Conservation (phyloP, 53 echinoderm and acorn worm species). For the Holothuria scabra region DNA sequence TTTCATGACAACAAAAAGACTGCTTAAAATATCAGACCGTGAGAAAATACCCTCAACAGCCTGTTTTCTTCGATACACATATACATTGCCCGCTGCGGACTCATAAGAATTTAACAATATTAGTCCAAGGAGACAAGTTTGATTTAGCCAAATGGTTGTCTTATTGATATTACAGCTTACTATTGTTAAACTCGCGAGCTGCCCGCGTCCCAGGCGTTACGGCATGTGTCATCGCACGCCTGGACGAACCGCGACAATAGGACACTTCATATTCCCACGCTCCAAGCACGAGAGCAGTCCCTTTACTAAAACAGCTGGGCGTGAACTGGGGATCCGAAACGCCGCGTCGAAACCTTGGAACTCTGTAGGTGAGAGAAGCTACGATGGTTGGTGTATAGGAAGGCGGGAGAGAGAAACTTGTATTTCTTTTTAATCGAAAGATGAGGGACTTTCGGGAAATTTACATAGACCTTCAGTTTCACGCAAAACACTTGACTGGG, state of each 20-base stretch:
- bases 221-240: slow-evolving; percentile 52
- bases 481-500: too few relatives aligned
- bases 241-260: slow-evolving; percentile 58
- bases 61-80: background rate
- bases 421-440: too few relatives aligned
- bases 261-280: slow-evolving; percentile 62
- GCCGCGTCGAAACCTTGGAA: slow-evolving; percentile 22
- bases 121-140: slow-evolving; percentile 23
- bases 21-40: slow-evolving; percentile 5
- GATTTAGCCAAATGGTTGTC: slow-evolving; percentile 41
- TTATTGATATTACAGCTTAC: slow-evolving; percentile 46
- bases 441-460: too few relatives aligned
- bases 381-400: background rate
- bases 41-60: slow-evolving; percentile 15
- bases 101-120: slow-evolving; percentile 17
- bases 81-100: background rate
- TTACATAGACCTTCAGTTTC: too few relatives aligned
- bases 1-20: too few relatives aligned
- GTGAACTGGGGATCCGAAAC: slow-evolving; percentile 3
- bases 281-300: slow-evolving; percentile 52
- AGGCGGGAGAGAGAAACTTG: too few relatives aligned
- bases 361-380: background rate
- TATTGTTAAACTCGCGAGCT: slow-evolving; percentile 3
- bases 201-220: slow-evolving; percentile 51
- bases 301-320: slow-evolving; percentile 26